Evolutionary conservation across 2,113 vertebrate genomes (phyloP), one percentile per base, ranked within the genome.

Genomic region (Thunnus maccoyii): DNA sequence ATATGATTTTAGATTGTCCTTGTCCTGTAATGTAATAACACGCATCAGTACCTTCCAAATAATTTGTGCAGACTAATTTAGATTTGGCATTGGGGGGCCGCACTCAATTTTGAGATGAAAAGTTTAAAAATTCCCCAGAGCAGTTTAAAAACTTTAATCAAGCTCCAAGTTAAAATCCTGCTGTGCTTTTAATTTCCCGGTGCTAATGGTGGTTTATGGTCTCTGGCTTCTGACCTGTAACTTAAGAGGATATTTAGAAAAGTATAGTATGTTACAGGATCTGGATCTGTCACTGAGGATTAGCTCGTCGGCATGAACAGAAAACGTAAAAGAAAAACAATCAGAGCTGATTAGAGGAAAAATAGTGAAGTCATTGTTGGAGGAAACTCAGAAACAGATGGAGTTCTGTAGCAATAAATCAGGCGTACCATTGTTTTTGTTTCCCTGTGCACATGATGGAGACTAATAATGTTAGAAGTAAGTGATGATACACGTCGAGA

Each of bases 1-100:
- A 71, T 61, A 57, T 41, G 79, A 83, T 78, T 84, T 55, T 48
- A 78, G 64, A 46, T 76, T 65, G 76, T 58, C 54, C 83, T 86
- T 76, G 78, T 80, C 82, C 84, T 82, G 74, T 79, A 78, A 84
- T 82, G 75, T 76, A 92, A 89, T 90, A 82, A 88, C 88, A 92
- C 80, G 87, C 86, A 82, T 76, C 83, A 83, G 51, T 79, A 86
- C 69, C 81, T 81, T 83, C 82, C 90, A 77, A 86, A 86, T 80
- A 25, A 52, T 88, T 86, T 64, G n/a, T 18, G 11, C 47, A 14
- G 77, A 61, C 88, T 88, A 51, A 88, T 83, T 86, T 81, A 54
- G 63, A 77, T 73, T 72, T 64, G 58, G 76, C 76, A 51, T 60
- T 41, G 48, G 18, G 66, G 71, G 58, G 36, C 7, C 2, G 14